These are phyloP conservation scores for Emydocephalus ijimae DNA, from an alignment of 2,113 vertebrate species.

Conservation along the genomic window DNA sequence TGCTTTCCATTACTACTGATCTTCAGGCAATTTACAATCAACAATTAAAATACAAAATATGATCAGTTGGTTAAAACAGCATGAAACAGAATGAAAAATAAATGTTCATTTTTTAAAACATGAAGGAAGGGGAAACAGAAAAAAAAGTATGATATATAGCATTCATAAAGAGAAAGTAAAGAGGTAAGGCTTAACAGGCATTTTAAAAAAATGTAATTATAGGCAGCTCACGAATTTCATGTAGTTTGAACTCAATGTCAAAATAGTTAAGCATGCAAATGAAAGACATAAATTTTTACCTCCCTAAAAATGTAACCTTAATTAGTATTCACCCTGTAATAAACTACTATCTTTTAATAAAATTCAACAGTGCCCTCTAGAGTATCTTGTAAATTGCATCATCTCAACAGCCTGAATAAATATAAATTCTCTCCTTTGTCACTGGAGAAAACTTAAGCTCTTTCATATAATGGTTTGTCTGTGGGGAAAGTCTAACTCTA, in stretches of 20 bases:
- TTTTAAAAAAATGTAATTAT: neutral
- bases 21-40: neutral
- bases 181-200: neutral
- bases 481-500: neutral
- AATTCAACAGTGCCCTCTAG: neutral
- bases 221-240: neutral
- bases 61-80: neutral
- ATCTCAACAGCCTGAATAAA: neutral
- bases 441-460: neutral
- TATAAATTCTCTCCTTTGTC: neutral
- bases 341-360: neutral
- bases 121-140: neutral
- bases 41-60: neutral
- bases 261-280: neutral
- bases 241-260: neutral
- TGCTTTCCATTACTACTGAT: neutral
- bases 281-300: neutral
- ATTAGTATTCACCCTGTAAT: neutral
- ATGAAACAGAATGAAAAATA: neutral
- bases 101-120: neutral
- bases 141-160: neutral
- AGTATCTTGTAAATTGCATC: neutral
- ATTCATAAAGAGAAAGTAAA: neutral
- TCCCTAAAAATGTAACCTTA: neutral
- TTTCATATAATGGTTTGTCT: neutral